Conservation (phyloP, 2,797 vertebrate species). For the Eremophila alpestris region DNA sequence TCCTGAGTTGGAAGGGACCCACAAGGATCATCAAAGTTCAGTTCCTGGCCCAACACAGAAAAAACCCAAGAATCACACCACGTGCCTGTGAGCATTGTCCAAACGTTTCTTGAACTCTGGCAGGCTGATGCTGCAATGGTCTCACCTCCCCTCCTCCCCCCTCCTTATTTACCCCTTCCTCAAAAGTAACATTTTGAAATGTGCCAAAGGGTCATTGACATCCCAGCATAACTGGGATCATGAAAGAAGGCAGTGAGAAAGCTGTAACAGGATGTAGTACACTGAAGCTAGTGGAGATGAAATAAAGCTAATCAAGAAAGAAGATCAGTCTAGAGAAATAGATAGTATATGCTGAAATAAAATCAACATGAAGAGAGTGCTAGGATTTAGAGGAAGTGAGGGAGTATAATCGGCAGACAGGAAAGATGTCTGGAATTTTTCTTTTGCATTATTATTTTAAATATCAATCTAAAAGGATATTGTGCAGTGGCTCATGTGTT, state of each 20-base stretch:
- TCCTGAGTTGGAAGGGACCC: background rate
- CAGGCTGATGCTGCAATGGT: background rate
- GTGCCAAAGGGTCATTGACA: background rate
- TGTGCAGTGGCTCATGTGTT: conserved; percentile 38
- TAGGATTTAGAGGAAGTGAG: background rate
- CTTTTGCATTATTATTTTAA: conserved; percentile 48
- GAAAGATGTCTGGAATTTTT: conserved; percentile 43
- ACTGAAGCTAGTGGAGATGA: background rate
- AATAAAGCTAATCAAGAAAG: background rate
- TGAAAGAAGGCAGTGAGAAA: background rate
- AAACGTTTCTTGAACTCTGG: background rate
- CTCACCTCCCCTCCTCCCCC: background rate
- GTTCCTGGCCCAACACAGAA: background rate
- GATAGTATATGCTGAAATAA: background rate
- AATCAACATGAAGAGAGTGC: background rate
- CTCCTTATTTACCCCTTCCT: background rate
- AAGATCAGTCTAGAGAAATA: background rate
- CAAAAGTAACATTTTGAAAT: background rate
- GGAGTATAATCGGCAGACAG: background rate
- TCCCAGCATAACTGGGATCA: background rate
- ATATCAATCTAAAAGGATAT: conserved; percentile 28
- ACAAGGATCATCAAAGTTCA: background rate
- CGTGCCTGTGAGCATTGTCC: background rate
- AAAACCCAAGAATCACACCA: background rate
- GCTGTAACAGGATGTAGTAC: background rate